These are phyloP conservation scores for Rhagonycha lutea DNA, from an alignment of 2,888 invertebrate genomes.

Conservation along the genomic window DNA sequence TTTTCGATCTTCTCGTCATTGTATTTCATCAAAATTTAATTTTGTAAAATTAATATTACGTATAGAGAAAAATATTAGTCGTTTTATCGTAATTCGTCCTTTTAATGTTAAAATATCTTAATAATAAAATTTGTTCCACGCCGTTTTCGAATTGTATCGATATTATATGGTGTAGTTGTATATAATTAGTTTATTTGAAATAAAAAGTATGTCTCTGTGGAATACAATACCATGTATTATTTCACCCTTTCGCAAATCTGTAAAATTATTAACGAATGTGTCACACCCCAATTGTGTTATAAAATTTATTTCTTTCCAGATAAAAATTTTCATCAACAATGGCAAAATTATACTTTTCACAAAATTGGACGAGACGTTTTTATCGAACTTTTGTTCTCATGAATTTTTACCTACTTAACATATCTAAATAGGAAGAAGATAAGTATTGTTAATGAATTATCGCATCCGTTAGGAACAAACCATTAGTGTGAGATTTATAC, in stretches of 20 bases:
- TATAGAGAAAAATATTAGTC: neutral
- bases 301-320: constrained; percentile 25
- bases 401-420: constrained; percentile 24
- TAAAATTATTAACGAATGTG: constrained; percentile 32
- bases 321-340: neutral
- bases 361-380: neutral
- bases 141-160: constrained; percentile 16
- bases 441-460: constrained; percentile 38
- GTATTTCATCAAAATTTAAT: neutral
- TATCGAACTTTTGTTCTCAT: constrained; percentile 15
- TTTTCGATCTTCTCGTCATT: neutral
- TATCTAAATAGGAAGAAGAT: constrained; percentile 38
- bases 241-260: constrained; percentile 36
- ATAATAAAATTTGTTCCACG: constrained; percentile 31
- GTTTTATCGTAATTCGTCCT: neutral
- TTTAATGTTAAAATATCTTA: constrained; percentile 31
- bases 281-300: constrained; percentile 7
- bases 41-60: neutral
- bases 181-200: constrained; percentile 25
- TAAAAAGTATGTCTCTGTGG: constrained; percentile 31
- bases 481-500: constrained; percentile 40
- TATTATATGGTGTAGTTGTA: constrained; percentile 32
- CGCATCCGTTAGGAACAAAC: constrained; percentile 37
- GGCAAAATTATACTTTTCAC: neutral
- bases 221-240: constrained; percentile 26